Percentiles rank a stretch among this genome's conserved stretches.
phyloP scores from a whole-genome alignment of 2,797 vertebrate species.

The Danio kyathit region DNA sequence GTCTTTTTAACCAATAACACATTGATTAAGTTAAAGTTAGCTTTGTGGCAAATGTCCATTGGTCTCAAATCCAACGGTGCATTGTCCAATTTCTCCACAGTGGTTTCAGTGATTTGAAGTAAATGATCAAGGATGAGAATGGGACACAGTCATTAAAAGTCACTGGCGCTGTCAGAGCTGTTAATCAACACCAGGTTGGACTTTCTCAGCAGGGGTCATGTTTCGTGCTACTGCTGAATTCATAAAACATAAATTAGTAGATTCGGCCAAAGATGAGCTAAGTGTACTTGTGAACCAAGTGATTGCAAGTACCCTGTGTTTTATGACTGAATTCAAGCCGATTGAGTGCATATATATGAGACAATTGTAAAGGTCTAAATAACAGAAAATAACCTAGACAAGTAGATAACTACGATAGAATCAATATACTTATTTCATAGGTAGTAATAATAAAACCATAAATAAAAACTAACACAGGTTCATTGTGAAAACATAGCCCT shows the following conservation, averaged over 20 bases:
- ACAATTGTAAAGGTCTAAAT: not conserved
- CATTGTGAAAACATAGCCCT: no score
- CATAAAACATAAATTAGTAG: conserved; percentile 6
- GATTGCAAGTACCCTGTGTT: not conserved
- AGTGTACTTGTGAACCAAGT: conserved; percentile 3
- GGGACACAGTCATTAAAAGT: conserved; percentile 2
- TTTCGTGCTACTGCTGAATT: conserved; percentile 14
- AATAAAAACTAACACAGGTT: no score
- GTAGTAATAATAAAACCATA: not conserved
- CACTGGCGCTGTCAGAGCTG: not conserved
- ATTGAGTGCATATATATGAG: not conserved
- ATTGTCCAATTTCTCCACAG: not conserved
- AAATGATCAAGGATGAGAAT: conserved; percentile 1
- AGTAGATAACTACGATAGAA: not conserved
- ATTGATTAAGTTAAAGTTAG: not conserved
- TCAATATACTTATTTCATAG: not conserved
- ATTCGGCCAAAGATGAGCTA: conserved; percentile 35
- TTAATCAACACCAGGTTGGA: conserved; percentile 28
- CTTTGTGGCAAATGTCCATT: no score
- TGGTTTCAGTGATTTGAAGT: no score
- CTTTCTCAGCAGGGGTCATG: not conserved
- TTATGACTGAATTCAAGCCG: not conserved
- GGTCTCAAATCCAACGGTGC: not conserved
- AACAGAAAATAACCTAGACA: not conserved
- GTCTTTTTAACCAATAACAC: not conserved